These are phyloP conservation scores for Xiphias gladius DNA, from an alignment of 2,113 vertebrate species.

Conservation along the genomic window DNA sequence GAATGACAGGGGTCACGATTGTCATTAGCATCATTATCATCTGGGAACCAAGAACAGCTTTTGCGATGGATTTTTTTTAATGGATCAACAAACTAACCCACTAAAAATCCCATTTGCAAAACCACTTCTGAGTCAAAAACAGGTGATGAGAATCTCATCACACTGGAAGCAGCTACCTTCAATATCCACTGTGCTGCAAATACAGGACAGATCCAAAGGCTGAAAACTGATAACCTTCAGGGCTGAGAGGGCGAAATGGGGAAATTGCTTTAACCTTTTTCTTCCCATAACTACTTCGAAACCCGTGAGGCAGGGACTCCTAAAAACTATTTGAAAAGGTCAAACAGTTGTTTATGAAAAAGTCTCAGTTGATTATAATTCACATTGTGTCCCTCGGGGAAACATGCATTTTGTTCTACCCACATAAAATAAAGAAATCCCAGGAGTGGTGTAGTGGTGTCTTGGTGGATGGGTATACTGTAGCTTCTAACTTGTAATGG, in stretches of 20 bases:
- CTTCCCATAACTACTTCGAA: background rate
- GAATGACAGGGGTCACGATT: no score
- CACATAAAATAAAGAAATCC: background rate
- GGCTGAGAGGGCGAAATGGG: background rate
- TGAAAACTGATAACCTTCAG: conserved; percentile 11
- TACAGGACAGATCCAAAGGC: background rate
- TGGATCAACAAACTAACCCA: background rate
- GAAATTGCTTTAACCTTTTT: conserved; percentile 48
- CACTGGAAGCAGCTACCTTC: background rate
- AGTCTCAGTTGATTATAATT: conserved; percentile 8
- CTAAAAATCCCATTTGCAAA: no score
- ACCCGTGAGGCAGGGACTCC: background rate
- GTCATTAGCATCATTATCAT: background rate
- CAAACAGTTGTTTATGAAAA: conserved; percentile 13
- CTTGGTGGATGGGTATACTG: background rate
- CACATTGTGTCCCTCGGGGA: background rate
- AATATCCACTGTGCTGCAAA: background rate
- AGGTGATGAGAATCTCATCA: no score
- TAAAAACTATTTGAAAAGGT: conserved; percentile 35
- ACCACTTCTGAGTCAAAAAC: no score
- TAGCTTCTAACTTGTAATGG: background rate
- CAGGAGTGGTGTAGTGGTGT: background rate
- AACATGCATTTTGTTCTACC: background rate
- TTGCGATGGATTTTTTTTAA: background rate
- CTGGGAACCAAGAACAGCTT: background rate